These are phyloP conservation scores for Drosophila yooni DNA, from an alignment of 2,888 invertebrate species.

Conservation along the genomic window DNA sequence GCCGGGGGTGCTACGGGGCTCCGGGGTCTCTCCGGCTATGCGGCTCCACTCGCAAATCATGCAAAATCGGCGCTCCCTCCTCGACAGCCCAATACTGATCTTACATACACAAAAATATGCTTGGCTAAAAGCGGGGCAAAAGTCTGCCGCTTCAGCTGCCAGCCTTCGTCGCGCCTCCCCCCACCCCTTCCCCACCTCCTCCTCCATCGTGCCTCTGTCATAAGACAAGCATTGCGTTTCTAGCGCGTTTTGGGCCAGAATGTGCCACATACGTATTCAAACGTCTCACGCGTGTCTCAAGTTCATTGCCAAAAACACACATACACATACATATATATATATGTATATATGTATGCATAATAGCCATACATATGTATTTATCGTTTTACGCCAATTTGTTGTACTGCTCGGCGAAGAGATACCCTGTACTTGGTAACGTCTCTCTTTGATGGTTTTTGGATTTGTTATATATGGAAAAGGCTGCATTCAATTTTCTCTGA, in stretches of 20 bases:
- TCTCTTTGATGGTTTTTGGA: too few relatives aligned
- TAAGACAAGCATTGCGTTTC: constrained; percentile 13
- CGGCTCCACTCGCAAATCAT: constrained; percentile 50
- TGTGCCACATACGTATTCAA: constrained; percentile 60
- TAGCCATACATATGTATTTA: background rate
- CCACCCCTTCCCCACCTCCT: background rate
- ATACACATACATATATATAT: background rate
- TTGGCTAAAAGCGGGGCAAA: constrained; percentile 25
- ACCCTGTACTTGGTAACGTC: constrained; percentile 3
- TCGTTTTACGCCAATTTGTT: constrained; percentile 23
- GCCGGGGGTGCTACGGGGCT: background rate
- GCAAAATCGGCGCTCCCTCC: constrained; percentile 10
- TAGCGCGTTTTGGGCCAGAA: constrained; percentile 59
- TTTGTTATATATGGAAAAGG: rapidly evolving
- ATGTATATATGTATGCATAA: constrained; percentile 16
- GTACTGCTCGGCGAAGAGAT: background rate
- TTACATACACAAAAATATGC: constrained; percentile 12
- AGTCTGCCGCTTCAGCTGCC: background rate
- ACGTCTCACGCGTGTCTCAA: constrained; percentile 80
- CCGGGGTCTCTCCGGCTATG: background rate
- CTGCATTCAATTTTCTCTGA: rapidly evolving
- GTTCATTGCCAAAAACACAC: constrained; percentile 81
- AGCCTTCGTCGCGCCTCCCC: background rate
- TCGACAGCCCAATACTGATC: background rate
- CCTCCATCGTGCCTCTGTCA: background rate